Evolutionary conservation across 2,113 vertebrate species (phyloP).

Genomic region (Erythrocebus patas): DNA sequence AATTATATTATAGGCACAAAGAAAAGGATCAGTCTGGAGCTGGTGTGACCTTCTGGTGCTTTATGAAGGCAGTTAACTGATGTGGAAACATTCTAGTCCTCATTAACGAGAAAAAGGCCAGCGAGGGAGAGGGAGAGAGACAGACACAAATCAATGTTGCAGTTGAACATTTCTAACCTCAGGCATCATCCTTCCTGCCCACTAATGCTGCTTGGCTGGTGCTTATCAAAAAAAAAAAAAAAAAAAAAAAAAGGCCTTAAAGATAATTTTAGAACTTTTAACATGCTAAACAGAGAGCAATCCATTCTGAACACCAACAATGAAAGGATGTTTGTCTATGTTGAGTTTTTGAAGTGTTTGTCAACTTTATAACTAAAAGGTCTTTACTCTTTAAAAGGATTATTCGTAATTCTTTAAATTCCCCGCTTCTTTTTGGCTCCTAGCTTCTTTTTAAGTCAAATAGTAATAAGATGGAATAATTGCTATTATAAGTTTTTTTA

Average conservation of each 20-base stretch:
- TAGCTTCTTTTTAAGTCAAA: conserved; percentile 1
- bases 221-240: background rate
- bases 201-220: background rate
- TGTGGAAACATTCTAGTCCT: conserved; percentile 82
- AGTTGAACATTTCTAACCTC: conserved; percentile 43
- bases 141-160: conserved; percentile 53
- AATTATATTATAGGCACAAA: conserved; percentile 83
- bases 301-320: background rate
- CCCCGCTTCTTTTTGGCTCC: background rate
- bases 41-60: conserved; percentile 83
- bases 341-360: background rate
- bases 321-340: background rate
- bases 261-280: conserved; percentile 47
- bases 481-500: background rate
- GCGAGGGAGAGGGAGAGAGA: conserved; percentile 7
- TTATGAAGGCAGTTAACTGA: conserved; percentile 79
- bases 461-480: background rate
- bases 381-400: background rate
- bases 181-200: background rate
- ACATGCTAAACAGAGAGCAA: background rate
- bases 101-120: conserved; percentile 69
- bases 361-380: conserved; percentile 20
- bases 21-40: conserved; percentile 75
- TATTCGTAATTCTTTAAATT: background rate
- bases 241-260: background rate